Percentiles rank a stretch among this genome's conserved stretches.
phyloP scores from a whole-genome alignment of 2,888 invertebrate species.

The Megaustenia siamemsis region DNA sequence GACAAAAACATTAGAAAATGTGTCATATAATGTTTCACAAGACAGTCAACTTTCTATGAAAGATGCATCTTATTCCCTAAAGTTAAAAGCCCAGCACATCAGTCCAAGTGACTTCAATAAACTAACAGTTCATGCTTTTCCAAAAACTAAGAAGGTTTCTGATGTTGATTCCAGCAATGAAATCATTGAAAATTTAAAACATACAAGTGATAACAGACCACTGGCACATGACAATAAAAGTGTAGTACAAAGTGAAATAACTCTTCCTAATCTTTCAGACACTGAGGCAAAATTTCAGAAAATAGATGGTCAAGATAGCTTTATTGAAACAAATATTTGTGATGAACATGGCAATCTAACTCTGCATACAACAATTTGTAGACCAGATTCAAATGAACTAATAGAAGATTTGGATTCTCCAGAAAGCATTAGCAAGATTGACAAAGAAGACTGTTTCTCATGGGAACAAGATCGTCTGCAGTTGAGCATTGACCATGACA shows the following conservation, averaged over 20 bases:
- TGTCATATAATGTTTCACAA: background rate
- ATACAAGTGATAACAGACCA: constrained; percentile 44
- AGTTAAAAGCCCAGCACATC: background rate
- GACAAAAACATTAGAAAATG: background rate
- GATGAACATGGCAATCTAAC: background rate
- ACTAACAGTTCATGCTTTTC: constrained; percentile 47
- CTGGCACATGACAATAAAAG: constrained; percentile 20
- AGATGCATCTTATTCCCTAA: constrained; percentile 19
- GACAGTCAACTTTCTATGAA: background rate
- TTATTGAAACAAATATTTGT: background rate
- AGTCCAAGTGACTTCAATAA: constrained; percentile 44
- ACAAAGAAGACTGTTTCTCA: constrained; percentile 75
- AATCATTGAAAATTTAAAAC: background rate
- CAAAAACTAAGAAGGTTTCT: constrained; percentile 14
- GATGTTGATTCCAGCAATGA: background rate
- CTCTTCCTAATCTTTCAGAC: background rate
- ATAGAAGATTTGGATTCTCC: constrained; percentile 74
- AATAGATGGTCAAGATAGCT: background rate
- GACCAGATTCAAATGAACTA: constrained; percentile 44
- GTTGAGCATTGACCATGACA: constrained; percentile 58
- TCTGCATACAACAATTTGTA: constrained; percentile 16
- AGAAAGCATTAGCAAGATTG: constrained; percentile 74
- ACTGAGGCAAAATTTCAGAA: background rate
- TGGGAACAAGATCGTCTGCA: constrained; percentile 76
- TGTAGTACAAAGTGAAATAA: constrained; percentile 27